Conservation (phyloP, 2,113 vertebrate species). For the Vireo altiloquus region DNA sequence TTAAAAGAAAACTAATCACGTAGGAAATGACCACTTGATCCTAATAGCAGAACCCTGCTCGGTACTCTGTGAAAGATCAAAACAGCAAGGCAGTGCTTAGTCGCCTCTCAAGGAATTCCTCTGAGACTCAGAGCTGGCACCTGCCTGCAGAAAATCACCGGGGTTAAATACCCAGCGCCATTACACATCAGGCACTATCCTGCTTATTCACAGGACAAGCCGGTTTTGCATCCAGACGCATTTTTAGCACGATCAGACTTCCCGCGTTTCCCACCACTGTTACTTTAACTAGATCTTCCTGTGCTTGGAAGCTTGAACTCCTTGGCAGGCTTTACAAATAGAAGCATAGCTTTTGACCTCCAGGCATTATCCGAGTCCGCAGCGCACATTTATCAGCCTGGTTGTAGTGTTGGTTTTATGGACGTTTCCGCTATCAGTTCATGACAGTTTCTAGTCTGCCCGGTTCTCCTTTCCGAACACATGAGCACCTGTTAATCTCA, state of each 20-base stretch:
- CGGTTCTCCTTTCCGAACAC: neutral
- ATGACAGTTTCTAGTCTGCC: neutral
- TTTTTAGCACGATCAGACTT: neutral
- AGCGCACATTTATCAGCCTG: neutral
- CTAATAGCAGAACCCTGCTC: neutral
- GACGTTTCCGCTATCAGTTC: neutral
- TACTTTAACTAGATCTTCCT: neutral
- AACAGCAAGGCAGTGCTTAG: neutral
- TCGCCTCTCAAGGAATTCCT: neutral
- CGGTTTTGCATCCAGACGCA: neutral
- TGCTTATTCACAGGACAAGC: neutral
- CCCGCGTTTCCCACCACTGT: neutral
- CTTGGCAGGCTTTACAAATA: slow-evolving; percentile 3
- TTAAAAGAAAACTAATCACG: neutral
- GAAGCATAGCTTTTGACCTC: neutral
- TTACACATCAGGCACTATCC: neutral
- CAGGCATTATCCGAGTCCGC: neutral
- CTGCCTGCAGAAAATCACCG: neutral
- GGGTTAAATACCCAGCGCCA: neutral
- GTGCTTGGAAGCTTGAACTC: neutral
- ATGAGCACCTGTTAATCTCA: neutral
- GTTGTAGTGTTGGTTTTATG: neutral
- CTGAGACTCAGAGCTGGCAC: neutral
- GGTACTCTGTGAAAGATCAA: neutral
- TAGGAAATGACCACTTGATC: slow-evolving; percentile 15